Evolutionary conservation across 2,888 invertebrate species (phyloP).

Genomic region (Muscina levida): DNA sequence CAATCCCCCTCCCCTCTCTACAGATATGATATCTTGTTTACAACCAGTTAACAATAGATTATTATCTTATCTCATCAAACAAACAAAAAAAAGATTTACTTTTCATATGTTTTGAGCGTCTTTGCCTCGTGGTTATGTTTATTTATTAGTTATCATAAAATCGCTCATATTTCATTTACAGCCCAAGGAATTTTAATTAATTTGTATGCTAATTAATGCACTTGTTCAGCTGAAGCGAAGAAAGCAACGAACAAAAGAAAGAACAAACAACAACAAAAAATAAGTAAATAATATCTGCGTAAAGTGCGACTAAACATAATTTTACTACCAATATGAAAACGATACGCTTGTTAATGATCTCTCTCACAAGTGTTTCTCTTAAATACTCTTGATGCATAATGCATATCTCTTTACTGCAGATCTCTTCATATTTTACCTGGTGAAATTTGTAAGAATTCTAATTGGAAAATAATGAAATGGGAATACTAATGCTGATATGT

Average conservation of each 20-base stretch:
- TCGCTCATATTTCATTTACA: conserved; percentile 22
- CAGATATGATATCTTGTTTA: no score
- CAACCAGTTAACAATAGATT: not conserved
- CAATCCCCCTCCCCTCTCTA: no score
- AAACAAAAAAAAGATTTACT: conserved; percentile 37
- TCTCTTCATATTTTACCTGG: not conserved
- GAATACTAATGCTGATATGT: no score
- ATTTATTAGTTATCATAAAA: conserved; percentile 28
- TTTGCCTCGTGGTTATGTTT: conserved; percentile 26
- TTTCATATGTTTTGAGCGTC: conserved; percentile 50
- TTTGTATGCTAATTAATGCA: conserved; percentile 56
- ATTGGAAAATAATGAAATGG: no score
- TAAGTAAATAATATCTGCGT: not conserved
- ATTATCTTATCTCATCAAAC: no score
- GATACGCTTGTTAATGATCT: not conserved
- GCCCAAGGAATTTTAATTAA: conserved; percentile 51
- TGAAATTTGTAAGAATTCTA: no score
- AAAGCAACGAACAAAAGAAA: conserved; percentile 24
- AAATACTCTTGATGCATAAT: not conserved
- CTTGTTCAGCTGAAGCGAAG: conserved; percentile 41
- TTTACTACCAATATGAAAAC: not conserved
- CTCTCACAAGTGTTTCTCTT: not conserved
- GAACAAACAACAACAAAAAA: not conserved
- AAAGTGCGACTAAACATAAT: conserved; percentile 12
- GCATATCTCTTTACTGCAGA: conserved; percentile 3